Evolutionary conservation across 2,888 invertebrate species (phyloP).

Genomic region (Leptothorax acervorum): DNA sequence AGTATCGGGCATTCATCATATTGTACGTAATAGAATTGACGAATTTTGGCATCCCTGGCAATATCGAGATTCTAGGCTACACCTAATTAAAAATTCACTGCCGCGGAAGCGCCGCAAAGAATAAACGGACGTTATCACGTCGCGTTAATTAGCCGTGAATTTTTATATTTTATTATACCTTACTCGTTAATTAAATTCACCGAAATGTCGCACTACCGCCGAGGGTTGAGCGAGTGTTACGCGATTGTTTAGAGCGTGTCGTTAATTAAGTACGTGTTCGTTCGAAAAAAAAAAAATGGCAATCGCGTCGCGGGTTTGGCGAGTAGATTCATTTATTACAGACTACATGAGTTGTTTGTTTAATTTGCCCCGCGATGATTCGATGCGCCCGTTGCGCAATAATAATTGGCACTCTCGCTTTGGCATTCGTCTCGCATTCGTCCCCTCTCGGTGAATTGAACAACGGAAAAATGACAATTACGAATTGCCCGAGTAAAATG

Average conservation of each 20-base stretch:
- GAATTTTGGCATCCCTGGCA: not conserved
- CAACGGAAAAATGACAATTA: constrained; percentile 27
- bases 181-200: constrained; percentile 14
- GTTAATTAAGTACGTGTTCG: not conserved
- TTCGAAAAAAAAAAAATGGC: not conserved
- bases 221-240: not conserved
- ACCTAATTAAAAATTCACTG: constrained; percentile 18
- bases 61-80: too few relatives aligned
- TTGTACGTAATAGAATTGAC: not conserved
- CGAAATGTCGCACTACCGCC: not conserved
- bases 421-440: constrained; percentile 16
- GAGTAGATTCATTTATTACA: constrained; percentile 19
- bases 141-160: constrained; percentile 20
- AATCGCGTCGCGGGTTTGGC: not conserved
- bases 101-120: not conserved
- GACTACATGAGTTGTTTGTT: constrained; percentile 13
- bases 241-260: constrained; percentile 3
- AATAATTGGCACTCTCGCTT: constrained; percentile 10
- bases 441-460: not conserved
- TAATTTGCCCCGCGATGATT: constrained; percentile 28
- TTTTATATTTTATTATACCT: not conserved
- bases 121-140: not conserved
- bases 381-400: not conserved
- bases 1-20: not conserved
- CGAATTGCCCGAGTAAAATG: constrained; percentile 3